These are phyloP conservation scores for Emys orbicularis DNA, from an alignment of 2,797 vertebrate genomes.

Conservation along the genomic window DNA sequence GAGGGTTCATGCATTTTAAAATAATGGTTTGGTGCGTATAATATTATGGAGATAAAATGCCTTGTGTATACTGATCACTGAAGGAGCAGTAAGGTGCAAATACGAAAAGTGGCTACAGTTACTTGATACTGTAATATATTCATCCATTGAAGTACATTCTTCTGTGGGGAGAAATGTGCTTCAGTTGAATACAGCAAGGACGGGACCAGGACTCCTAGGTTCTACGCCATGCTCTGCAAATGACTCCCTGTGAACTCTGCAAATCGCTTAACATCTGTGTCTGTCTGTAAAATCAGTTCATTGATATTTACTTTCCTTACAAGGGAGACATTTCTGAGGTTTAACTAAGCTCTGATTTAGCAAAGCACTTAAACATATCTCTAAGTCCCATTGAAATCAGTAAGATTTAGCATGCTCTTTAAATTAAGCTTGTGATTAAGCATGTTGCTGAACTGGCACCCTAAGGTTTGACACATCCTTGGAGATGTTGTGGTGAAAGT, in stretches of 20 bases:
- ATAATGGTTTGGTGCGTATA: not conserved
- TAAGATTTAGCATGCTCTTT: not conserved
- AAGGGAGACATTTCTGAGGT: not conserved
- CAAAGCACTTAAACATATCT: not conserved
- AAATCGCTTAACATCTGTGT: not conserved
- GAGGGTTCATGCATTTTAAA: not conserved
- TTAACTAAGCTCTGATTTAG: not conserved
- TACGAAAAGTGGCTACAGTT: rapidly evolving
- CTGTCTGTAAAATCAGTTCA: not conserved
- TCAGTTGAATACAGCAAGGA: not conserved
- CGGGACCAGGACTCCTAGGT: not conserved
- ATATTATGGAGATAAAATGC: not conserved
- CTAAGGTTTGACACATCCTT: not conserved
- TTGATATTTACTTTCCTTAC: not conserved
- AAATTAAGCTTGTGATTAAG: not conserved
- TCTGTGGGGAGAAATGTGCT: not conserved
- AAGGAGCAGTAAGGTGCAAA: not conserved
- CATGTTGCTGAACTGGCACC: not conserved
- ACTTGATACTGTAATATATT: rapidly evolving
- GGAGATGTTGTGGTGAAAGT: not conserved
- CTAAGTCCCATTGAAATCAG: not conserved
- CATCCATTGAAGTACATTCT: not conserved
- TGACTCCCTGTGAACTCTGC: not conserved
- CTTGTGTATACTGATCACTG: not conserved
- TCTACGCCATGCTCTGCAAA: not conserved